Evolutionary conservation across 2,888 invertebrate genomes (phyloP).

Genomic region (Caenorhabditis sp.): DNA sequence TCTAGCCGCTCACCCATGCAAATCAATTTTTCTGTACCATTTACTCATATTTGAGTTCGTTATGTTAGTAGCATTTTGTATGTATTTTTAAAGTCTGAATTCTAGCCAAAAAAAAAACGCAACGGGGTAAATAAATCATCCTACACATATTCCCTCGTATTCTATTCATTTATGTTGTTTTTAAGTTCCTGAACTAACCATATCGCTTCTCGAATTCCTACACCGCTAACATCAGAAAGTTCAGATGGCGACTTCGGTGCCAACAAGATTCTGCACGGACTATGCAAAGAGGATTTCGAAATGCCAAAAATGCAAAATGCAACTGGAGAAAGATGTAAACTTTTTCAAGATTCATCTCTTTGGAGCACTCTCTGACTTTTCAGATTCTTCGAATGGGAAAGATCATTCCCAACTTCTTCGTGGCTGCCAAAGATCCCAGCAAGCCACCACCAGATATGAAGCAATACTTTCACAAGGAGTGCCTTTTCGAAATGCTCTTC

Average conservation of each 20-base stretch:
- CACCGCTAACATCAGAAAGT: neutral
- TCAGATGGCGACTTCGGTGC: constrained; percentile 72
- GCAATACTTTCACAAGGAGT: constrained; percentile 84
- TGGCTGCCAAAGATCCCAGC: constrained; percentile 85
- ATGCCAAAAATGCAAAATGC: constrained; percentile 91
- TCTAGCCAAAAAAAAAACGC: constrained; percentile 52
- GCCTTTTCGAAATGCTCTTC: constrained; percentile 90
- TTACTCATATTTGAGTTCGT: too few species aligned
- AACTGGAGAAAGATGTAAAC: constrained; percentile 72
- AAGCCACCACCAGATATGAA: constrained; percentile 88
- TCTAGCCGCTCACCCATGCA: constrained; percentile 7
- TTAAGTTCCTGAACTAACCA: constrained; percentile 33
- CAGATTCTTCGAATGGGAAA: constrained; percentile 88
- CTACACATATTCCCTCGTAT: neutral
- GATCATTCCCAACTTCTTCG: constrained; percentile 89
- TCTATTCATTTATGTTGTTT: neutral
- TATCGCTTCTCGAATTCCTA: neutral
- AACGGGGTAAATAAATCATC: constrained; percentile 40
- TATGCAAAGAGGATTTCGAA: constrained; percentile 90
- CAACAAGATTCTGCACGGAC: constrained; percentile 87
- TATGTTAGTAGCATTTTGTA: constrained; percentile 11
- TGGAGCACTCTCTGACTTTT: too few species aligned
- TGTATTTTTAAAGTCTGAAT: constrained; percentile 12
- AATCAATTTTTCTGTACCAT: neutral
- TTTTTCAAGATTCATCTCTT: neutral